Evolutionary conservation across 2,888 invertebrate genomes (phyloP).

Genomic region (Stictocephala bisonia): DNA sequence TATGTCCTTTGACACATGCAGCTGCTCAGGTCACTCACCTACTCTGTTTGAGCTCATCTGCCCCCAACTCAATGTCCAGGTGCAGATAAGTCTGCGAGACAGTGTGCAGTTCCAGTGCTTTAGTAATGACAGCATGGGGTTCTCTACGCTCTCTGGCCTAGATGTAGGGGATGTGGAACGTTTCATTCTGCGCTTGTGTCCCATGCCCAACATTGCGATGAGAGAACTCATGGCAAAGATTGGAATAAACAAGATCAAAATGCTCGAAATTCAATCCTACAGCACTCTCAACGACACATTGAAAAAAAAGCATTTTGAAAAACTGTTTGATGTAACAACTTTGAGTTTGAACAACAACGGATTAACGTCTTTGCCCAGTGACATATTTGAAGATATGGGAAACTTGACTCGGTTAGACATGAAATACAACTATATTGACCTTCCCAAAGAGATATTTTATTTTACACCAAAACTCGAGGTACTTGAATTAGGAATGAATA

Average conservation of each 20-base stretch:
- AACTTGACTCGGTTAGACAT: slow-evolving; percentile 75
- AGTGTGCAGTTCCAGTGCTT: slow-evolving; percentile 51
- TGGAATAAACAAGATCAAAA: slow-evolving; percentile 63
- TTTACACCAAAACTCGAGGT: slow-evolving; percentile 68
- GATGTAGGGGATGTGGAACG: slow-evolving; percentile 66
- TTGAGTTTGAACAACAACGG: slow-evolving; percentile 73
- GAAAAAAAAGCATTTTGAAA: slow-evolving; percentile 70
- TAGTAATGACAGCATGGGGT: slow-evolving; percentile 51
- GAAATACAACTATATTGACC: slow-evolving; percentile 70
- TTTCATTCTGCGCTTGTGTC: slow-evolving; percentile 69
- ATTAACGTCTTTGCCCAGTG: slow-evolving; percentile 71
- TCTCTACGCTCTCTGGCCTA: slow-evolving; percentile 66
- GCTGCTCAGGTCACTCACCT: slow-evolving; percentile 45
- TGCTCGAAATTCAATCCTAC: slow-evolving; percentile 65
- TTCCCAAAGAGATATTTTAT: slow-evolving; percentile 70
- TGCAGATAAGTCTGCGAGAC: slow-evolving; percentile 33
- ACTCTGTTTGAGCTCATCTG: slow-evolving; percentile 19
- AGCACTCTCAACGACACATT: slow-evolving; percentile 69
- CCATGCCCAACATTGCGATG: slow-evolving; percentile 68
- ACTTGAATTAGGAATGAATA: slow-evolving; percentile 76
- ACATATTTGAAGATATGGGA: slow-evolving; percentile 70
- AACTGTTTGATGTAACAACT: slow-evolving; percentile 68
- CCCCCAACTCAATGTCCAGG: slow-evolving; percentile 46
- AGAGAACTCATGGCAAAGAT: slow-evolving; percentile 66
- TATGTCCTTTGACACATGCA: slow-evolving; percentile 46